Evolutionary conservation across 2,888 invertebrate species (phyloP).

Genomic region (Drosophila borealis): DNA sequence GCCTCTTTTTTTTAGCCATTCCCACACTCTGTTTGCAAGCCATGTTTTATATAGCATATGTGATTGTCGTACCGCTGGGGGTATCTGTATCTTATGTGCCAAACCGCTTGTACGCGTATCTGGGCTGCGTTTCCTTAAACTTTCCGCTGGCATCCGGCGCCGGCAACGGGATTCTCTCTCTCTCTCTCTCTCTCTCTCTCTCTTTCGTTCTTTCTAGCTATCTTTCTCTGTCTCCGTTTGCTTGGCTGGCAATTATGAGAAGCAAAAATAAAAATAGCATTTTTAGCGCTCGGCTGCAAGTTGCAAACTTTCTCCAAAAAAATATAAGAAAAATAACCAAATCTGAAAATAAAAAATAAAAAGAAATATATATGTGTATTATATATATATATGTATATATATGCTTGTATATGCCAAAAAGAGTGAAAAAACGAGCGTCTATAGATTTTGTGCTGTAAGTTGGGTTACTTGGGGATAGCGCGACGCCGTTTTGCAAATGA

Average conservation of each 20-base stretch:
- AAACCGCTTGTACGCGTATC: constrained; percentile 69
- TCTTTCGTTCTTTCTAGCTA: no score
- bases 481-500: constrained; percentile 59
- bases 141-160: constrained; percentile 66
- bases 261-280: constrained; percentile 72
- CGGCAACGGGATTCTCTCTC: constrained; percentile 27
- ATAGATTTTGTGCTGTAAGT: constrained; percentile 65
- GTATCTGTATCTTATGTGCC: constrained; percentile 65
- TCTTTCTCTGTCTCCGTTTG: constrained; percentile 21
- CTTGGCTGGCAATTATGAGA: constrained; percentile 73
- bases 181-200: no score
- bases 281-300: constrained; percentile 67
- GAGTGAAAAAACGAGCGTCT: constrained; percentile 40
- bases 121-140: constrained; percentile 75
- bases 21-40: not conserved
- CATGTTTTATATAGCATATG: constrained; percentile 42
- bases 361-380: constrained; percentile 7
- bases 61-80: constrained; percentile 38
- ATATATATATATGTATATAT: not conserved
- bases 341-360: constrained; percentile 21
- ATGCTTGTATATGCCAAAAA: not conserved
- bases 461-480: constrained; percentile 56
- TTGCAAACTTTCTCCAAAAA: constrained; percentile 51
- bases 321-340: constrained; percentile 10
- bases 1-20: not conserved